Base-by-base conservation (phyloP, 2,797 vertebrate species). In the Platyrinchus mystaceus region DNA sequence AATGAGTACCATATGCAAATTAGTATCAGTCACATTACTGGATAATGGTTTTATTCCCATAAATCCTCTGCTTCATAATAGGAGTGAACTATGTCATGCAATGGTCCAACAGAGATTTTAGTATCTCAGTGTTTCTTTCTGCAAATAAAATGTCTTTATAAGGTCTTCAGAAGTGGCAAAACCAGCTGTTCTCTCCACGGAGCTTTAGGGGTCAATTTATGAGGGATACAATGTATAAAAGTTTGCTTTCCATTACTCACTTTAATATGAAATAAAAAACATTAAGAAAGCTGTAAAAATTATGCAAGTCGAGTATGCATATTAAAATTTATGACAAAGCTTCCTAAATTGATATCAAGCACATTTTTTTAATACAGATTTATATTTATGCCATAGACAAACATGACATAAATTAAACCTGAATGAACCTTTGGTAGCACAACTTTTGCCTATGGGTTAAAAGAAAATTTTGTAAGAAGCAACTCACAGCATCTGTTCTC, bases 81-180 rank as follows among this genome's bases (percentile, higher is more conserved):
- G 17, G 53, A 89, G 8, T 68, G 60, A 93, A 49, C 30, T 39
- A 21, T 74, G 66, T 68, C 53, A 85, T 0, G 0, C 41, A 77
- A 55, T 14, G 9, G 18, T 81, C 73, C 69, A 74, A 71, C 20
- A 64, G 36, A 87, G 14, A 53, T 16, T 80, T 94, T n/a, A 74
- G 17, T 47, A 69, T 66, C 92, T 87, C 78, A 85, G 17, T 28
- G 41, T 87, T 92, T 82, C 39, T 76, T 90, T 80, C 77, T 46
- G 32, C 47, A 89, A 96, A 94, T 39, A 41, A 67, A 37, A 70
- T 92, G 56, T 83, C 24, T 68, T 80, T 60, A n/a, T 77, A 77
- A 58, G 20, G 59, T 58, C 62, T 87, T 85, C 78, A 91, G 87
- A 95, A 91, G 66, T 50, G 73, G 39, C 37, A 92, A 94, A 93